A percentile compares a stretch with the other conserved stretches of the same genome.
These are phyloP conservation scores for Rhadinocentrus ornatus DNA, from an alignment of 2,797 vertebrate species.

Conservation along the genomic window DNA sequence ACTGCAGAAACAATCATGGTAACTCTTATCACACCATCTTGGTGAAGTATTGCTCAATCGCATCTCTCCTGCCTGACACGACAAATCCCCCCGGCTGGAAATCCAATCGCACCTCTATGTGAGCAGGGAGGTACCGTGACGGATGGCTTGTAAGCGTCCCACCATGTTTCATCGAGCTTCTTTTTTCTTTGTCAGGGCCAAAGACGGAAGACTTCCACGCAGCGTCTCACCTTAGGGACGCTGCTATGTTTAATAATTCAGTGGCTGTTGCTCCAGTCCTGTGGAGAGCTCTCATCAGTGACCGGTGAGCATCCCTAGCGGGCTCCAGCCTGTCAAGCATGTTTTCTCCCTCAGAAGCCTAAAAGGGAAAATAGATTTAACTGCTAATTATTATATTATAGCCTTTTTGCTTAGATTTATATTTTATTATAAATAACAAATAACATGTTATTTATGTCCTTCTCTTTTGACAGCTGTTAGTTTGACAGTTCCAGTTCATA, in stretches of 20 bases:
- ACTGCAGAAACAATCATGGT: conserved; percentile 46
- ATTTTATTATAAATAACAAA: neutral
- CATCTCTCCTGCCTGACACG: conserved; percentile 27
- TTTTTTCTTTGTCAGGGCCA: conserved; percentile 64
- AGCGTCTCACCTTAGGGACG: conserved; percentile 70
- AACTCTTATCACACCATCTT: conserved; percentile 40
- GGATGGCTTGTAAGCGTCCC: conserved; percentile 76
- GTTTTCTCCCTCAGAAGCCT: neutral
- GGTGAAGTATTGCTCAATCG: conserved; percentile 59
- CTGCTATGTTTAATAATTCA: conserved; percentile 76
- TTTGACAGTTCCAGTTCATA: neutral
- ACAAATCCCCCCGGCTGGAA: conserved; percentile 61
- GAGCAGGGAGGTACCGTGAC: conserved; percentile 64
- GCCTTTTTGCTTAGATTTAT: neutral
- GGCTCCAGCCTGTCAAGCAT: conserved; percentile 24
- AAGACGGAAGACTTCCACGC: conserved; percentile 75
- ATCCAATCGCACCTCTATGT: conserved; percentile 68
- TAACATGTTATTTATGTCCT: neutral
- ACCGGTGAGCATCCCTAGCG: conserved; percentile 64
- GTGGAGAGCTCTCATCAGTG: conserved; percentile 71
- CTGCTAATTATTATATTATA: conserved; percentile 40
- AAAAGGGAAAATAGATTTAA: conserved; percentile 32
- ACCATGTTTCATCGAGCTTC: conserved; percentile 76
- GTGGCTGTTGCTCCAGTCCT: conserved; percentile 71
- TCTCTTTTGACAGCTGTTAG: neutral